A percentile compares a stretch with the other conserved stretches of the same genome.
phyloP scores from a whole-genome alignment of 2,113 vertebrate genomes.

The Labeo rohita region DNA sequence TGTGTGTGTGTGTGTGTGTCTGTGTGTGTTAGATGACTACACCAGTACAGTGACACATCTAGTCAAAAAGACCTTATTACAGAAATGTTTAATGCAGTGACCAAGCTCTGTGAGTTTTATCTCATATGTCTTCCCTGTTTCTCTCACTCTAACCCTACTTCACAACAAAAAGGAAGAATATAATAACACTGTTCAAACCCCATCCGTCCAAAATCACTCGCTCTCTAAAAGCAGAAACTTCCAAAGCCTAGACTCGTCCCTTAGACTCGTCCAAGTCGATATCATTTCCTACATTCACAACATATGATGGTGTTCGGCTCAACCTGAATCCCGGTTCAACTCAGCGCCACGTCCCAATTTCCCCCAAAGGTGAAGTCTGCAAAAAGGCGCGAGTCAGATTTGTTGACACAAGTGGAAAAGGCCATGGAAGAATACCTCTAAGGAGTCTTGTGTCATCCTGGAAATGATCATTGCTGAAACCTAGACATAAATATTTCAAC shows the following conservation, averaged over 20 bases:
- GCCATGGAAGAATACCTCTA: constrained; percentile 76
- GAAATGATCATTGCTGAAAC: constrained; percentile 85
- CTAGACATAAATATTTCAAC: constrained; percentile 80
- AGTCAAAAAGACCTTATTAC: background rate
- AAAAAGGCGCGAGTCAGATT: constrained; percentile 21
- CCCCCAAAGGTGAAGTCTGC: background rate
- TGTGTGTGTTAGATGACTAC: background rate
- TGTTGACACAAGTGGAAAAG: constrained; percentile 57
- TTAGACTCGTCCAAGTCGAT: background rate
- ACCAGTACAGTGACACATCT: background rate
- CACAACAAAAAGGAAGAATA: background rate
- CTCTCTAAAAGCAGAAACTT: background rate
- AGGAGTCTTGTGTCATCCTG: constrained; percentile 84
- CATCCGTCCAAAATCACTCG: background rate
- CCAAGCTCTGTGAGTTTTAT: background rate
- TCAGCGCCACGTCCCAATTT: background rate
- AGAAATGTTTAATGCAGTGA: background rate
- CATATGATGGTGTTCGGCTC: background rate
- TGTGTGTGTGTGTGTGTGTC: too few relatives aligned
- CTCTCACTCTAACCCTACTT: background rate
- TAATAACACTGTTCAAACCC: background rate
- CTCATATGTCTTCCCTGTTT: too few relatives aligned
- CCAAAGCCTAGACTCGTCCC: too few relatives aligned
- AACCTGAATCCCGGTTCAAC: background rate
- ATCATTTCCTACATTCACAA: background rate